These are phyloP conservation scores for Salarias fasciatus DNA, from an alignment of 2,797 vertebrate genomes.

Conservation along the genomic window DNA sequence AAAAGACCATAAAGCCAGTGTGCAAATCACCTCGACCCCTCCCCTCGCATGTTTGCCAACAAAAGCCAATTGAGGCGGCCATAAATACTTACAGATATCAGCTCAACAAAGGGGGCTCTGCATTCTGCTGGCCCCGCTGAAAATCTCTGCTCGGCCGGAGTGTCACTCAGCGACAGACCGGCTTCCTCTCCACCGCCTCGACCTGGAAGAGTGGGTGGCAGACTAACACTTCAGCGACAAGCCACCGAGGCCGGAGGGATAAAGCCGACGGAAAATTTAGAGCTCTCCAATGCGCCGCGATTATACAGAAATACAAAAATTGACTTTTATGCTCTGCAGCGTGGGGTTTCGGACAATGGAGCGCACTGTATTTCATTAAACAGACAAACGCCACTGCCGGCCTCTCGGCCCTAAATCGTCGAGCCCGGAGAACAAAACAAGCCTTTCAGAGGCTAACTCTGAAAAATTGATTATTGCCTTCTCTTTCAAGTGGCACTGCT, in stretches of 20 bases:
- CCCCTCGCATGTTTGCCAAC: slow-evolving; percentile 69
- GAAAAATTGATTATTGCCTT: slow-evolving; percentile 81
- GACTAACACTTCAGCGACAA: slow-evolving; percentile 36
- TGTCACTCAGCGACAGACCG: slow-evolving; percentile 38
- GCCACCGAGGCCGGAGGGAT: slow-evolving; percentile 34
- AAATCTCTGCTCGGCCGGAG: slow-evolving; percentile 51
- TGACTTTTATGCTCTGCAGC: slow-evolving; percentile 48
- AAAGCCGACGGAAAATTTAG: slow-evolving; percentile 46
- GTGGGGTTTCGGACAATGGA: slow-evolving; percentile 65
- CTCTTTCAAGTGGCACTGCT: slow-evolving; percentile 76
- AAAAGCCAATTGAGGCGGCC: slow-evolving; percentile 77
- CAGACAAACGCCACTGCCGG: slow-evolving; percentile 60
- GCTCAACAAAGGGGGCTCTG: slow-evolving; percentile 73
- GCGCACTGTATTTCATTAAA: slow-evolving; percentile 68
- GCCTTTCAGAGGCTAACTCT: slow-evolving; percentile 73
- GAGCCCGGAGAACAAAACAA: slow-evolving; percentile 68
- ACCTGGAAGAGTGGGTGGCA: slow-evolving; percentile 50
- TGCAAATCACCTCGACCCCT: slow-evolving; percentile 69
- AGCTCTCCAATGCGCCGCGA: slow-evolving; percentile 41
- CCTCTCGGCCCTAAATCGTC: slow-evolving; percentile 56
- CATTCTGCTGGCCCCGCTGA: slow-evolving; percentile 55
- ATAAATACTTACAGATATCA: slow-evolving; percentile 78
- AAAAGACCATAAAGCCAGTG: slow-evolving; percentile 76
- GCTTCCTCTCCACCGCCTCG: slow-evolving; percentile 46
- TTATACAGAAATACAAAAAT: slow-evolving; percentile 65